Conservation (phyloP, 1,140 invertebrate species). For the Oncopodura yosiiana region DNA sequence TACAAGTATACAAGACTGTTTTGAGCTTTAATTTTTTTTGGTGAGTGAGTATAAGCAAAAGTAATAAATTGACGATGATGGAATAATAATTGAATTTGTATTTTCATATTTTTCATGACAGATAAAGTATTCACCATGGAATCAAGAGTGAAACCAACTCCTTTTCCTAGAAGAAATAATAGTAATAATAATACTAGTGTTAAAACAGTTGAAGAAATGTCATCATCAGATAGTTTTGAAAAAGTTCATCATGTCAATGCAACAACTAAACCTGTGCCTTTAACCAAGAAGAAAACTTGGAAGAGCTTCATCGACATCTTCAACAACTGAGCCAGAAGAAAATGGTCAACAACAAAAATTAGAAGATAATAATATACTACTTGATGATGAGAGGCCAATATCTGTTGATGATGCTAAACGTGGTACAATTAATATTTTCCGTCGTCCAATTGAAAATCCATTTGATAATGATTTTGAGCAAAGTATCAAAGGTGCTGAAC, state of each 20-base stretch:
- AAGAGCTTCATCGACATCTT: neutral
- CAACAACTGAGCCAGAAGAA: neutral
- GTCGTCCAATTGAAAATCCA: constrained; percentile 17
- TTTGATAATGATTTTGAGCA: constrained; percentile 29
- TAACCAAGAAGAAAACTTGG: neutral
- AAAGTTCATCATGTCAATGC: too few relatives aligned
- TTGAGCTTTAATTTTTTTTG: too few relatives aligned
- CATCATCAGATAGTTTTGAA: neutral
- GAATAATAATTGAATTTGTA: too few relatives aligned
- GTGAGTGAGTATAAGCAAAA: too few relatives aligned
- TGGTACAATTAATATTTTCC: constrained; percentile 30
- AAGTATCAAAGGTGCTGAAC: constrained; percentile 13
- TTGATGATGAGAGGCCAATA: neutral
- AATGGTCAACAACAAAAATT: neutral
- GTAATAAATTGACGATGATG: too few relatives aligned
- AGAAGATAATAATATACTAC: neutral
- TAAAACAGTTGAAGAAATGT: neutral
- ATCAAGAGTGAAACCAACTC: neutral
- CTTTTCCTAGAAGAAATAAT: neutral
- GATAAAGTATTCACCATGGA: too few relatives aligned
- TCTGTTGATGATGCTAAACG: constrained; percentile 10
- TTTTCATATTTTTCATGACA: too few relatives aligned
- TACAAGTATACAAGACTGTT: too few relatives aligned
- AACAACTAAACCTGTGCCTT: too few relatives aligned
- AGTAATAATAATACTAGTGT: too few relatives aligned